These are phyloP conservation scores for Lordiphosa andalusiaca DNA, from an alignment of 2,888 invertebrate species.

Conservation along the genomic window DNA sequence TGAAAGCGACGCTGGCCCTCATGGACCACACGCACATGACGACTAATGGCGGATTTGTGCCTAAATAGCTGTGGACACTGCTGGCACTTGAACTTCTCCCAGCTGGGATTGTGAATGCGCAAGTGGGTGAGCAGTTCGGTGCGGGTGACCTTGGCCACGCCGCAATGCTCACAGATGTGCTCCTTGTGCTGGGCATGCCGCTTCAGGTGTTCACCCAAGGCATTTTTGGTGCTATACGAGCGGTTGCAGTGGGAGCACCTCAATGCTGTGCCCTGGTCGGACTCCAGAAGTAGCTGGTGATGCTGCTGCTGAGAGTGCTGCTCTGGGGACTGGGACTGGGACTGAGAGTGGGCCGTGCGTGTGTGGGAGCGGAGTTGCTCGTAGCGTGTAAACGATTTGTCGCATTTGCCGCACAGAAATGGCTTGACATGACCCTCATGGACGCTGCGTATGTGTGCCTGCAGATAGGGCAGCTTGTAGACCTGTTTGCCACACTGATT, in stretches of 20 bases:
- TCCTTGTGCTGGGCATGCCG: constrained; percentile 74
- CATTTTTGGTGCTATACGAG: constrained; percentile 74
- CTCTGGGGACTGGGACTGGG: not conserved
- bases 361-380: constrained; percentile 67
- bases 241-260: constrained; percentile 70
- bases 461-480: constrained; percentile 72
- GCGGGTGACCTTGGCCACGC: constrained; percentile 76
- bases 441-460: constrained; percentile 73
- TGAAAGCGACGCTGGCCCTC: constrained; percentile 73
- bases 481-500: constrained; percentile 69
- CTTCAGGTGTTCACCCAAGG: constrained; percentile 74
- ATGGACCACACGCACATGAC: constrained; percentile 75
- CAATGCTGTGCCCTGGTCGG: constrained; percentile 37
- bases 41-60: constrained; percentile 73
- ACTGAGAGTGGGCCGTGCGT: constrained; percentile 51
- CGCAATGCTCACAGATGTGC: constrained; percentile 75
- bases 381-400: constrained; percentile 69
- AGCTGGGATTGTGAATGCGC: constrained; percentile 74
- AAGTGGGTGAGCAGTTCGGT: constrained; percentile 75
- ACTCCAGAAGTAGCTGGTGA: constrained; percentile 10
- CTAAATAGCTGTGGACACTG: constrained; percentile 76
- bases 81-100: constrained; percentile 75
- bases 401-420: constrained; percentile 71
- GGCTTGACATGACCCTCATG: constrained; percentile 74
- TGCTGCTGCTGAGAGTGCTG: not conserved